phyloP scores from a whole-genome alignment of 2,797 vertebrate genomes.

The Mus caroli region DNA sequence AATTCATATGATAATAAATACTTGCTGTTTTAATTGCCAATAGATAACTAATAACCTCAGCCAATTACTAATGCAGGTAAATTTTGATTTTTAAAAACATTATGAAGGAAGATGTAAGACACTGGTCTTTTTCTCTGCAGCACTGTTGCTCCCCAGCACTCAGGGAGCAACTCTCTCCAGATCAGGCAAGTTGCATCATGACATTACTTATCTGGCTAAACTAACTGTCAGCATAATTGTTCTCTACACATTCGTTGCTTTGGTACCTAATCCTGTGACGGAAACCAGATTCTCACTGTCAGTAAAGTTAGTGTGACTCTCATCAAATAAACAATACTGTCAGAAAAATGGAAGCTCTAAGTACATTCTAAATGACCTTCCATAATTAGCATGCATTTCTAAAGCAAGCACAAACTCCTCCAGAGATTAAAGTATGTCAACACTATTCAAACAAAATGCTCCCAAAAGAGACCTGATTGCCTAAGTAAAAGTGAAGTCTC shows the following conservation, averaged over 20 bases:
- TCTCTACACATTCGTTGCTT: conserved; percentile 43
- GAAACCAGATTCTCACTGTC: conserved; percentile 66
- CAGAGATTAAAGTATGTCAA: conserved; percentile 34
- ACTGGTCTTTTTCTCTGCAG: not conserved
- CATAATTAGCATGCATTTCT: conserved; percentile 58
- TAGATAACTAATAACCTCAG: conserved; percentile 15
- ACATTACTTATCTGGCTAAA: conserved; percentile 83
- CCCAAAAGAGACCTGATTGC: conserved; percentile 53
- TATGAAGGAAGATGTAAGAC: conserved; percentile 20
- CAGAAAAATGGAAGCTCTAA: conserved; percentile 44
- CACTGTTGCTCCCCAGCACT: conserved; percentile 42
- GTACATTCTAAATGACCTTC: conserved; percentile 27
- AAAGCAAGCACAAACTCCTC: conserved; percentile 43
- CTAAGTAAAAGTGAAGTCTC: conserved; percentile 57
- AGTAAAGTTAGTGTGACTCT: conserved; percentile 73
- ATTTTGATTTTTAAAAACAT: not conserved
- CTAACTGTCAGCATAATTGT: conserved; percentile 80
- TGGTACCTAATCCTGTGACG: conserved; percentile 72
- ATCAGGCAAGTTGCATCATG: conserved; percentile 81
- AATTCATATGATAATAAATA: conserved; percentile 36
- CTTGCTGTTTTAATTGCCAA: conserved; percentile 51
- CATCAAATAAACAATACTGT: not conserved
- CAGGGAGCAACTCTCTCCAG: conserved; percentile 70
- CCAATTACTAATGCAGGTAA: conserved; percentile 14
- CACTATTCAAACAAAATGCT: conserved; percentile 5